These are phyloP conservation scores for Hemistola chrysoprasaria DNA, from an alignment of 2,888 invertebrate species.

Conservation along the genomic window DNA sequence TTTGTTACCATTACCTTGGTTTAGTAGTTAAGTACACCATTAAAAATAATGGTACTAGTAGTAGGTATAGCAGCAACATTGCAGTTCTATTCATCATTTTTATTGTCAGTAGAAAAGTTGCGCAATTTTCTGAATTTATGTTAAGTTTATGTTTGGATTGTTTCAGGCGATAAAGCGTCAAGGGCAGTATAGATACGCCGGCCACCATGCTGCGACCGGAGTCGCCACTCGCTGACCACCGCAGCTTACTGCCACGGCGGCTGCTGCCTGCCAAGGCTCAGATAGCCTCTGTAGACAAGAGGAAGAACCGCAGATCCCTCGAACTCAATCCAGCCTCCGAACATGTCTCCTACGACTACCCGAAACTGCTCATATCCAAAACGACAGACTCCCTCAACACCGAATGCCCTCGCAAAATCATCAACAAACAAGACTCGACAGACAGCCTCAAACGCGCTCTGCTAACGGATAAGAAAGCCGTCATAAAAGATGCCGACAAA, in stretches of 20 bases:
- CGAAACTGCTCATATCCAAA: slow-evolving; percentile 75
- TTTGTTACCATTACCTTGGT: too few species aligned
- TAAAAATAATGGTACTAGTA: neutral
- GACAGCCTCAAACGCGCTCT: slow-evolving; percentile 71
- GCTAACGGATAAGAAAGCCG: slow-evolving; percentile 62
- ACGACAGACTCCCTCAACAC: slow-evolving; percentile 75
- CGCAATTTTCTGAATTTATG: too few species aligned
- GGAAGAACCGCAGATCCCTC: slow-evolving; percentile 72
- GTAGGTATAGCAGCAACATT: too few species aligned
- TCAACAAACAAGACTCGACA: slow-evolving; percentile 72
- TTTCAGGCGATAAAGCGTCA: slow-evolving; percentile 64
- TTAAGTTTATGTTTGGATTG: slow-evolving; percentile 34
- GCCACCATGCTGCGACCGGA: slow-evolving; percentile 76
- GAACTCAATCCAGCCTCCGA: slow-evolving; percentile 72
- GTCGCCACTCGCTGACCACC: slow-evolving; percentile 79
- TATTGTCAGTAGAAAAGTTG: too few species aligned
- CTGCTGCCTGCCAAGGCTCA: slow-evolving; percentile 74
- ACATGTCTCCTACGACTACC: slow-evolving; percentile 68
- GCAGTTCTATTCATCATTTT: too few species aligned
- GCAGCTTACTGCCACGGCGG: slow-evolving; percentile 74
- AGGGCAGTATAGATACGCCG: slow-evolving; percentile 63
- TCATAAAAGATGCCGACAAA: slow-evolving; percentile 57
- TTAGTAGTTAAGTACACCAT: too few species aligned
- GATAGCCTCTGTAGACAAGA: slow-evolving; percentile 71
- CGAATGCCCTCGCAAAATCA: slow-evolving; percentile 70